Evolutionary conservation across 1,140 invertebrate species (phyloP).

Genomic region (Pseudobourletiella spinata): DNA sequence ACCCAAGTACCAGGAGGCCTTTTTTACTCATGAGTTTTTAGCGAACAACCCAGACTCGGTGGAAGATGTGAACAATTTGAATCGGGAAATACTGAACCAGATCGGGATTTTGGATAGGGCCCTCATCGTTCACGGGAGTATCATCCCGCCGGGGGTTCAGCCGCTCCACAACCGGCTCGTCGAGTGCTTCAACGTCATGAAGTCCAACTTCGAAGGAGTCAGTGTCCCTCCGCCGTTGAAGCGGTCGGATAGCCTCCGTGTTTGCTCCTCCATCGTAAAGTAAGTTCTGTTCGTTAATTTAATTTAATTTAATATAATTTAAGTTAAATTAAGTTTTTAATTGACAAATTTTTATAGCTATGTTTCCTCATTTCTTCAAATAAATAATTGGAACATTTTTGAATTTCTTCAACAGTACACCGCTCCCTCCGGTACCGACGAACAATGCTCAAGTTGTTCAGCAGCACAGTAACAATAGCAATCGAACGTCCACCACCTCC

Average conservation of each 20-base stretch:
- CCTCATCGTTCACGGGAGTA: constrained; percentile 65
- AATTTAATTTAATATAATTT: constrained; percentile 2
- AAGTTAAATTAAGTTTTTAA: neutral
- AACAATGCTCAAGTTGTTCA: too few relatives aligned
- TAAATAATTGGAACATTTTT: too few relatives aligned
- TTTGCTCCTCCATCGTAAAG: constrained; percentile 17
- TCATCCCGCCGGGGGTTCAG: constrained; percentile 70
- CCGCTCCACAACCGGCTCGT: constrained; percentile 76
- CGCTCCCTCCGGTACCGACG: constrained; percentile 41
- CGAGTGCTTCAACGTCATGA: constrained; percentile 72
- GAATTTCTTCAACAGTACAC: constrained; percentile 49
- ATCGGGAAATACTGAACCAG: constrained; percentile 37
- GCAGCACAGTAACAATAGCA: neutral
- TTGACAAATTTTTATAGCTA: too few relatives aligned
- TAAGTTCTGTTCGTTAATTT: neutral
- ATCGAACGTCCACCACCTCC: constrained; percentile 4
- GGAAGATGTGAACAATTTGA: constrained; percentile 44
- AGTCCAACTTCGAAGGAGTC: constrained; percentile 37
- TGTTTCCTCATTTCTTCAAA: too few relatives aligned
- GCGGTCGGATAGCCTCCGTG: neutral
- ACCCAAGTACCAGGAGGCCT: constrained; percentile 86
- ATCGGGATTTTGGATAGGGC: constrained; percentile 66
- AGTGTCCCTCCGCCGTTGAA: constrained; percentile 20
- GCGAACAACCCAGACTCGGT: constrained; percentile 62
- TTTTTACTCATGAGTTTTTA: constrained; percentile 72